Percentiles rank a stretch among this genome's conserved stretches.
These are phyloP conservation scores for Pelmatolapia mariae DNA, from an alignment of 2,113 vertebrate genomes.

Conservation along the genomic window DNA sequence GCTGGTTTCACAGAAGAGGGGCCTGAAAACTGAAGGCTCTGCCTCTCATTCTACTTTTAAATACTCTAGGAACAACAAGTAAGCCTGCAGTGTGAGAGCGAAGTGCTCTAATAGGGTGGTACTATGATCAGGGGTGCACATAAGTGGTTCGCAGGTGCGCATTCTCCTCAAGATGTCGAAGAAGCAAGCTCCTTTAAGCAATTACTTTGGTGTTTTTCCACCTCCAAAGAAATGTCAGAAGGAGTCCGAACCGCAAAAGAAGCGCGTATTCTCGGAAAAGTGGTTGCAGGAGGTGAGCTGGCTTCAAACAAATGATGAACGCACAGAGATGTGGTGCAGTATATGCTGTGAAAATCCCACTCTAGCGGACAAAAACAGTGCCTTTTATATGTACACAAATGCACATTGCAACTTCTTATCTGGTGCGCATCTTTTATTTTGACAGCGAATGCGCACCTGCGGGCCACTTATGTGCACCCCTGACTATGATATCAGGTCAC, in stretches of 20 bases:
- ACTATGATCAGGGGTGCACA: too few species aligned
- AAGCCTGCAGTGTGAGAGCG: fast-evolving
- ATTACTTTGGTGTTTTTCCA: too few species aligned
- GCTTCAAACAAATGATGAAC: too few species aligned
- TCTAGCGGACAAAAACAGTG: fast-evolving
- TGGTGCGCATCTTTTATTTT: too few species aligned
- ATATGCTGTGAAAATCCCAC: fast-evolving
- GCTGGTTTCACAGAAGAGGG: neutral
- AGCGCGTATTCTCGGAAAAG: fast-evolving
- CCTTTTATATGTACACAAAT: too few species aligned
- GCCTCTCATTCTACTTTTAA: neutral
- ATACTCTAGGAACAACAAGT: neutral
- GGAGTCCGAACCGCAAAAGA: fast-evolving
- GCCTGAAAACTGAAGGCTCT: neutral
- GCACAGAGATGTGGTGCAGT: fast-evolving
- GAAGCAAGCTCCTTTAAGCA: too few species aligned
- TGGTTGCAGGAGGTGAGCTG: too few species aligned
- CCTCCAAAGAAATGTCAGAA: too few species aligned
- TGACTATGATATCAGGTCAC: neutral
- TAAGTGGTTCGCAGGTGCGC: fast-evolving
- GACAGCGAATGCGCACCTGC: too few species aligned
- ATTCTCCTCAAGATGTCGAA: too few species aligned
- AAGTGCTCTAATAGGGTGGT: fast-evolving
- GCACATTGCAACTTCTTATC: too few species aligned
- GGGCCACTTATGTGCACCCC: too few species aligned